Conservation (phyloP, 1,140 invertebrate species). For the Battus philenor region DNA sequence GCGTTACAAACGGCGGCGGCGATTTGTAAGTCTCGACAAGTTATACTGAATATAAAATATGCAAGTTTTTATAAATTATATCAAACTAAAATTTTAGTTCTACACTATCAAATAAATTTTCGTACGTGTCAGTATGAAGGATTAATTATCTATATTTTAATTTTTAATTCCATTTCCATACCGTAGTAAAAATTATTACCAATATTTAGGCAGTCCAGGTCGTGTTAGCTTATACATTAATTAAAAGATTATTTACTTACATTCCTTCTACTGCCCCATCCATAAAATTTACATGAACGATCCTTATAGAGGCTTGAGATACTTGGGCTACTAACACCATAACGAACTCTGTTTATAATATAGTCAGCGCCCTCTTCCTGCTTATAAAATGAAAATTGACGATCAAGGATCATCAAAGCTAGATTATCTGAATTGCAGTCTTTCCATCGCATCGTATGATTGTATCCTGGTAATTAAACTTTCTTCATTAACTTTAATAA, state of each 20-base stretch:
- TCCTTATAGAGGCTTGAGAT: constrained; percentile 22
- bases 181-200: too few species aligned
- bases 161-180: too few species aligned
- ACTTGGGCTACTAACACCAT: constrained; percentile 22
- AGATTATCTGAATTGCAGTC: constrained; percentile 45
- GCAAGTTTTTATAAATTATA: too few species aligned
- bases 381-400: constrained; percentile 41
- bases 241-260: constrained; percentile 28
- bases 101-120: too few species aligned
- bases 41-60: too few species aligned
- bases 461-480: constrained; percentile 40
- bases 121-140: too few species aligned
- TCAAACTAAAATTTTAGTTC: too few species aligned
- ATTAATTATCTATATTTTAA: too few species aligned
- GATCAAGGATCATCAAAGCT: constrained; percentile 40
- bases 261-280: constrained; percentile 59
- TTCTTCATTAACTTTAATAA: background rate
- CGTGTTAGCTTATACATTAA: too few species aligned
- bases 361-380: constrained; percentile 38
- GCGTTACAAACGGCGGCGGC: too few species aligned
- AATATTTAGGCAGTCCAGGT: too few species aligned
- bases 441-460: constrained; percentile 36
- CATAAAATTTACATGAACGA: constrained; percentile 36
- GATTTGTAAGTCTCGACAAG: too few species aligned
- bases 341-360: constrained; percentile 44